phyloP scores from a whole-genome alignment of 2,113 vertebrate genomes.

The Entelurus aequoreus region DNA sequence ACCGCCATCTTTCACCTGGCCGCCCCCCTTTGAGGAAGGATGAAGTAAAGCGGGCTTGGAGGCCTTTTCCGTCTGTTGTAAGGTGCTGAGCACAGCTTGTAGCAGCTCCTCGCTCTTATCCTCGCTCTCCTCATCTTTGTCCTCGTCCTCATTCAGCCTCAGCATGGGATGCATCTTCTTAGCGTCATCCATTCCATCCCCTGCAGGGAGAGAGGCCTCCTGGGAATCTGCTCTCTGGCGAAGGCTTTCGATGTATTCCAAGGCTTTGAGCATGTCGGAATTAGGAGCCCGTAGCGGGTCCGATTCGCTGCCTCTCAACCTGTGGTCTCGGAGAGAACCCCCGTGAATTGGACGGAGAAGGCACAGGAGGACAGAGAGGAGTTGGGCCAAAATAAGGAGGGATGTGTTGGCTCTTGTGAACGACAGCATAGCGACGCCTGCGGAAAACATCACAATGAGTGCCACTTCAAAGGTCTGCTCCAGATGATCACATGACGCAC shows the following conservation, averaged over 20 bases:
- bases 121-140: slow-evolving; percentile 61
- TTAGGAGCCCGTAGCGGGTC: slow-evolving; percentile 69
- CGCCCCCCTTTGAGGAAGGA: slow-evolving; percentile 39
- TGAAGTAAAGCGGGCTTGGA: slow-evolving; percentile 46
- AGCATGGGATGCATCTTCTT: slow-evolving; percentile 67
- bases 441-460: slow-evolving; percentile 52
- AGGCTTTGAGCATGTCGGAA: slow-evolving; percentile 87
- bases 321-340: slow-evolving; percentile 80
- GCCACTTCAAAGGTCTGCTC: background rate
- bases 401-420: slow-evolving; percentile 58
- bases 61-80: slow-evolving; percentile 79
- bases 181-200: slow-evolving; percentile 43
- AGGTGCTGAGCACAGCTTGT: slow-evolving; percentile 80
- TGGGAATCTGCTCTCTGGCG: slow-evolving; percentile 68
- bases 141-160: slow-evolving; percentile 52
- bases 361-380: slow-evolving; percentile 65
- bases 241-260: slow-evolving; percentile 90
- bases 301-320: slow-evolving; percentile 77
- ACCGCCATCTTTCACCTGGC: slow-evolving; percentile 23
- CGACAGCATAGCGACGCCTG: slow-evolving; percentile 77
- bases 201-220: slow-evolving; percentile 48
- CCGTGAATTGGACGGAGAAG: slow-evolving; percentile 66
- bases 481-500: too few species aligned
- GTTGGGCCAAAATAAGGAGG: slow-evolving; percentile 64
- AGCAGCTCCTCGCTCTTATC: slow-evolving; percentile 83